Evolutionary conservation across 1,140 invertebrate genomes (phyloP).

Genomic region (Eriosoma lanigerum): DNA sequence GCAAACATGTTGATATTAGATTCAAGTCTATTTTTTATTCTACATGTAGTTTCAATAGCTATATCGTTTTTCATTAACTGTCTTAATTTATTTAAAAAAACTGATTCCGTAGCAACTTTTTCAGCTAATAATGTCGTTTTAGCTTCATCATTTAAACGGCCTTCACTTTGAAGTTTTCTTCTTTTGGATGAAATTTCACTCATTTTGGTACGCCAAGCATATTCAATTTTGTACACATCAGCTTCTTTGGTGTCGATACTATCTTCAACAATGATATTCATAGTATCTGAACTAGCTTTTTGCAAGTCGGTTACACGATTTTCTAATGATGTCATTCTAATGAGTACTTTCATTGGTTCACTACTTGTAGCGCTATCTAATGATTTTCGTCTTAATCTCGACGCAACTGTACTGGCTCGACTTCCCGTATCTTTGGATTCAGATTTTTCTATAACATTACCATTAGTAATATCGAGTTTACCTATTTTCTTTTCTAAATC

Average conservation of each 20-base stretch:
- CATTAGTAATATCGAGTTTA: conserved; percentile 64
- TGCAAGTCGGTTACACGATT: conserved; percentile 42
- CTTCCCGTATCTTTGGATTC: conserved; percentile 4
- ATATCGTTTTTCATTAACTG: conserved; percentile 60
- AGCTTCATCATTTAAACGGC: conserved; percentile 67
- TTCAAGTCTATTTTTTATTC: not conserved
- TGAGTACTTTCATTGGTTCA: conserved; percentile 76
- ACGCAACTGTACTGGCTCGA: conserved; percentile 42
- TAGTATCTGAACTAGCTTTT: conserved; percentile 6
- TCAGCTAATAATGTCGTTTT: conserved; percentile 72
- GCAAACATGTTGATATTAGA: not conserved
- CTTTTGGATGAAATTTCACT: conserved; percentile 67
- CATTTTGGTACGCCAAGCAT: conserved; percentile 67
- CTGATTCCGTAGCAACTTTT: conserved; percentile 74
- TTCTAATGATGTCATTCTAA: conserved; percentile 72
- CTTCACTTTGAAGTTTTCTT: conserved; percentile 64
- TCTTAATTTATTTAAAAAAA: conserved; percentile 61
- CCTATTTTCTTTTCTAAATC: conserved; percentile 78
- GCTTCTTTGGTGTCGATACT: conserved; percentile 36
- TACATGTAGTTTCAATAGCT: conserved; percentile 56
- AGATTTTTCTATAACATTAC: conserved; percentile 54
- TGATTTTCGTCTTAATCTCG: conserved; percentile 67
- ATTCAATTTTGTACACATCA: conserved; percentile 33
- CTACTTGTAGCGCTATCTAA: conserved; percentile 74
- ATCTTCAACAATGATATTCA: conserved; percentile 24